phyloP scores from a whole-genome alignment of 2,888 invertebrate genomes.

The Caenorhabditis becei region DNA sequence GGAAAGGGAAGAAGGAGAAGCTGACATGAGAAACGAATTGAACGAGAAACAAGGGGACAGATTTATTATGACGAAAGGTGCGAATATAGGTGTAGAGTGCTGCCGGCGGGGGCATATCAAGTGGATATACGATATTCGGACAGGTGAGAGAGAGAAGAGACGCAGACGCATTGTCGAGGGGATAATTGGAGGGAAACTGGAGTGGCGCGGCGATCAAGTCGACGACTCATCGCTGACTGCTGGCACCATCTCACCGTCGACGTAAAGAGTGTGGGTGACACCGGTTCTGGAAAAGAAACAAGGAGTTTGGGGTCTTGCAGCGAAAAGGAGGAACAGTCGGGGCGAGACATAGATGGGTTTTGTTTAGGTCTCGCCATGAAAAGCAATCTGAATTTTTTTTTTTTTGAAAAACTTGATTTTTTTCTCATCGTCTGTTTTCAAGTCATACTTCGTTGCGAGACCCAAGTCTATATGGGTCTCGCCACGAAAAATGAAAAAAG shows the following conservation, averaged over 20 bases:
- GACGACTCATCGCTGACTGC: constrained; percentile 6
- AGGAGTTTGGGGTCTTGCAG: too few species aligned
- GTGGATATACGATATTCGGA: constrained; percentile 51
- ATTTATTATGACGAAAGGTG: neutral
- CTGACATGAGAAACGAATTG: neutral
- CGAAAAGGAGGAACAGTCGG: neutral
- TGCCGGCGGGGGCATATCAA: constrained; percentile 19
- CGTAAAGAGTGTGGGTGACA: constrained; percentile 82
- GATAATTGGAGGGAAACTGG: neutral
- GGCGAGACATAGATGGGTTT: neutral
- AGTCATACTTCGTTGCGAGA: too few species aligned
- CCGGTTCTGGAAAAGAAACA: constrained; percentile 84
- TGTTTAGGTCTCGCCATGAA: too few species aligned
- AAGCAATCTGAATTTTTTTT: too few species aligned
- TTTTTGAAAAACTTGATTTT: too few species aligned
- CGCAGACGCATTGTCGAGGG: neutral
- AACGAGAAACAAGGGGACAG: neutral
- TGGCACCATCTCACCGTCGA: constrained; percentile 62
- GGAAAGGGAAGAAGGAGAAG: neutral
- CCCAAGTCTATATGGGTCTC: too few species aligned
- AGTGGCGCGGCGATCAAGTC: neutral
- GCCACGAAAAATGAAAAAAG: too few species aligned
- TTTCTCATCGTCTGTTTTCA: too few species aligned
- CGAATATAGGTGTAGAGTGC: constrained; percentile 11
- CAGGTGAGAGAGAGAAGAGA: constrained; percentile 7